Percentiles rank a stretch among this genome's conserved stretches.
These are phyloP conservation scores for Leucophenga varia DNA, from an alignment of 1,140 invertebrate species.

Conservation along the genomic window DNA sequence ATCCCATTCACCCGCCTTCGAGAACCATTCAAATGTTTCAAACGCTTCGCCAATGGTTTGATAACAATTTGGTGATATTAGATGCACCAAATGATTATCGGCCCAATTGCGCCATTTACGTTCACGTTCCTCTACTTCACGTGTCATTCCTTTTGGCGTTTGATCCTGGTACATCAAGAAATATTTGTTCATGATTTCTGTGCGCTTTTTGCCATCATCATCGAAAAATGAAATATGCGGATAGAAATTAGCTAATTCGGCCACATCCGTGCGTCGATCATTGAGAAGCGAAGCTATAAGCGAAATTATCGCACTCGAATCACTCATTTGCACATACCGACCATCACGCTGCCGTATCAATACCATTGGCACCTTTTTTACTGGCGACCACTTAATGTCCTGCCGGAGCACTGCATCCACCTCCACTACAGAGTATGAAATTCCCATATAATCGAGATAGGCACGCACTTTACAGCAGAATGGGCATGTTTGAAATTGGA, in stretches of 20 bases:
- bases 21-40: constrained; percentile 91
- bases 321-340: constrained; percentile 83
- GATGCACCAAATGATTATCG: constrained; percentile 87
- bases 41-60: constrained; percentile 80
- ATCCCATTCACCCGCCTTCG: constrained; percentile 88
- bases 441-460: constrained; percentile 89
- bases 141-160: constrained; percentile 59
- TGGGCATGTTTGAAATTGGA: constrained; percentile 96
- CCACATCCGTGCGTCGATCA: constrained; percentile 65
- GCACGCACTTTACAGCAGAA: constrained; percentile 98
- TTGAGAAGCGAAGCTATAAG: constrained; percentile 76
- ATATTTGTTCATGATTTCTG: constrained; percentile 92
- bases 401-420: constrained; percentile 78
- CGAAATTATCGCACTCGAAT: constrained; percentile 94
- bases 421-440: constrained; percentile 95
- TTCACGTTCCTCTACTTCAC: constrained; percentile 73
- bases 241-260: constrained; percentile 80
- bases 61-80: constrained; percentile 96
- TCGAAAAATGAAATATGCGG: constrained; percentile 71
- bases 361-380: constrained; percentile 96
- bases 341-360: constrained; percentile 72
- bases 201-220: constrained; percentile 67
- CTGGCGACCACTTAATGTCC: constrained; percentile 90
- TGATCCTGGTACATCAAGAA: constrained; percentile 83
- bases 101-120: constrained; percentile 94